Conservation (phyloP, 2,797 vertebrate genomes). For the Poeciliopsis paucimaculata region DNA sequence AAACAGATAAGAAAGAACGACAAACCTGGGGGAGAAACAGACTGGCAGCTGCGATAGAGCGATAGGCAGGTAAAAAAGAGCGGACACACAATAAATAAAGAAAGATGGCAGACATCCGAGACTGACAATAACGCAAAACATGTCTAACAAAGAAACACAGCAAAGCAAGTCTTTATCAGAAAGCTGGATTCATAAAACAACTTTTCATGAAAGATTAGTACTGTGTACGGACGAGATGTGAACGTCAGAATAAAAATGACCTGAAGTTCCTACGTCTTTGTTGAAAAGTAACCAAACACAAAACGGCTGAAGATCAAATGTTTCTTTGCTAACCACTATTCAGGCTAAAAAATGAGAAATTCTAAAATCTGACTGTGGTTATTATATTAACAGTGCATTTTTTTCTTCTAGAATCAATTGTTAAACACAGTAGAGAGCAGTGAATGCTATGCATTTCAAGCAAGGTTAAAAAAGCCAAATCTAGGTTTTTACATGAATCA, state of each 20-base stretch:
- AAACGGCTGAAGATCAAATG: slow-evolving; percentile 57
- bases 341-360: slow-evolving; percentile 11
- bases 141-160: slow-evolving; percentile 17
- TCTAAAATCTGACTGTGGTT: not conserved
- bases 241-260: slow-evolving; percentile 33
- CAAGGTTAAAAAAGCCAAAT: not conserved
- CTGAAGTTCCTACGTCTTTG: slow-evolving; percentile 47
- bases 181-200: slow-evolving; percentile 13
- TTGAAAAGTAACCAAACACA: slow-evolving; percentile 59
- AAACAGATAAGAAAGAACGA: slow-evolving; percentile 68
- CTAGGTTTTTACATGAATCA: not conserved
- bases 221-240: slow-evolving; percentile 3
- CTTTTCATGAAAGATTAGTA: slow-evolving; percentile 16
- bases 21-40: slow-evolving; percentile 67
- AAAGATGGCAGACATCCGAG: slow-evolving; percentile 34
- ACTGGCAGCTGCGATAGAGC: slow-evolving; percentile 65
- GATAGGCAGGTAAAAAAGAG: slow-evolving; percentile 57
- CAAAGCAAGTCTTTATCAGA: slow-evolving; percentile 19
- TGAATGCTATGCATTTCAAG: not conserved
- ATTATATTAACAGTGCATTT: not conserved
- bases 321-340: slow-evolving; percentile 63
- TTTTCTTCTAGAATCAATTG: not conserved
- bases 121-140: slow-evolving; percentile 9
- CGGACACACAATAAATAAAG: slow-evolving; percentile 50
- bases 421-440: not conserved